Conservation (phyloP, 2,113 vertebrate species). For the Odobenus rosmarus region DNA sequence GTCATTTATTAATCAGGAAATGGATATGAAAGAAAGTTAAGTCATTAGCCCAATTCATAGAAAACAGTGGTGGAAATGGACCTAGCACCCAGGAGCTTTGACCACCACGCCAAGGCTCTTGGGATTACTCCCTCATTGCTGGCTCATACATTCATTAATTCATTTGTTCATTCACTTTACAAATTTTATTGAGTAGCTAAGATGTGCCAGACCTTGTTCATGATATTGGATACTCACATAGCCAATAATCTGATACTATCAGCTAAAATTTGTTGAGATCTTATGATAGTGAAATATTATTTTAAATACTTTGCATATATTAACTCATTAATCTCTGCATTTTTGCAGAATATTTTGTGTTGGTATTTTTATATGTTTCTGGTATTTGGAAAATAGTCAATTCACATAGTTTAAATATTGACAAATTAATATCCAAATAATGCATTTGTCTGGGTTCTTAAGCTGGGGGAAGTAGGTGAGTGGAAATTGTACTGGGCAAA, state of each 20-base stretch:
- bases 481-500: slow-evolving; percentile 46
- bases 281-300: background rate
- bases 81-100: background rate
- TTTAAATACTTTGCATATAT: background rate
- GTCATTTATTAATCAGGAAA: background rate
- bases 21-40: background rate
- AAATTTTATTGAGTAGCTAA: background rate
- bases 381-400: slow-evolving; percentile 79
- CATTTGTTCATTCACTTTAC: background rate
- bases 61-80: background rate
- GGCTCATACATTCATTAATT: background rate
- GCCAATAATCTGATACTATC: background rate
- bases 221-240: background rate
- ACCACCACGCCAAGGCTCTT: background rate
- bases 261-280: background rate
- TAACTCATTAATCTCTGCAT: background rate
- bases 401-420: slow-evolving; percentile 68
- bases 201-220: background rate
- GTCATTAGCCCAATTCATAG: background rate
- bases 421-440: slow-evolving; percentile 79
- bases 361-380: slow-evolving; percentile 83
- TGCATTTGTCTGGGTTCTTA: slow-evolving; percentile 82
- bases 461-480: slow-evolving; percentile 67
- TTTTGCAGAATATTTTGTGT: slow-evolving; percentile 66
- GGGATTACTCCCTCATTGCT: background rate